Percentiles rank a stretch among this genome's conserved stretches.
Evolutionary conservation across 2,888 invertebrate species (phyloP).

Genomic region (Himalopsyche anomala): DNA sequence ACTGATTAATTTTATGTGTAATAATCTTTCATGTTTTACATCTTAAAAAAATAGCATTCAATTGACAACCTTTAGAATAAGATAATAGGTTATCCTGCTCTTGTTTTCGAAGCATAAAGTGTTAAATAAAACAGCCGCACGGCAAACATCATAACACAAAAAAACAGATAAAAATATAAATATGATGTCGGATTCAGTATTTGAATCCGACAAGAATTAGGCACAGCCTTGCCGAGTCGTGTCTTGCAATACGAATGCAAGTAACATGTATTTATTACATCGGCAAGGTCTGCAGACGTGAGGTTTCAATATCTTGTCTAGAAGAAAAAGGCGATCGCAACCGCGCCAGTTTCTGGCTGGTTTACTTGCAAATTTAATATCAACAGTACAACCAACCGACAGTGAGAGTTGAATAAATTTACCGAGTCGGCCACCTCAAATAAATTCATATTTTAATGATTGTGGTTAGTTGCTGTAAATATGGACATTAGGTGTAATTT

Average conservation of each 20-base stretch:
- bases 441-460: neutral
- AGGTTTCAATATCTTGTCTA: neutral
- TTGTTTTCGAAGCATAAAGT: too few species aligned
- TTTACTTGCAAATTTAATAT: too few species aligned
- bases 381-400: neutral
- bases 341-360: neutral
- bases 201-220: too few species aligned
- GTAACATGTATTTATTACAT: neutral
- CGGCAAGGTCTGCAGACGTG: neutral
- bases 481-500: neutral
- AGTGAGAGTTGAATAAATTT: constrained; percentile 38
- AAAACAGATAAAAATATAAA: too few species aligned
- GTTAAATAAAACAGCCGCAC: too few species aligned
- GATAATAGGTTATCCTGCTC: too few species aligned
- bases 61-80: too few species aligned
- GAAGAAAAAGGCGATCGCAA: constrained; percentile 7
- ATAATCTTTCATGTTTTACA: too few species aligned
- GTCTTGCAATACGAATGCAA: neutral
- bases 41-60: too few species aligned
- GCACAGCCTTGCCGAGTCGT: neutral
- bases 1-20: too few species aligned
- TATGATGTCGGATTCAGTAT: too few species aligned
- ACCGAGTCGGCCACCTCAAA: neutral
- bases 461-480: constrained; percentile 19
- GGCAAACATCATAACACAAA: too few species aligned